Conservation (phyloP, 2,888 invertebrate genomes). For the Cheiracanthium punctorium region DNA sequence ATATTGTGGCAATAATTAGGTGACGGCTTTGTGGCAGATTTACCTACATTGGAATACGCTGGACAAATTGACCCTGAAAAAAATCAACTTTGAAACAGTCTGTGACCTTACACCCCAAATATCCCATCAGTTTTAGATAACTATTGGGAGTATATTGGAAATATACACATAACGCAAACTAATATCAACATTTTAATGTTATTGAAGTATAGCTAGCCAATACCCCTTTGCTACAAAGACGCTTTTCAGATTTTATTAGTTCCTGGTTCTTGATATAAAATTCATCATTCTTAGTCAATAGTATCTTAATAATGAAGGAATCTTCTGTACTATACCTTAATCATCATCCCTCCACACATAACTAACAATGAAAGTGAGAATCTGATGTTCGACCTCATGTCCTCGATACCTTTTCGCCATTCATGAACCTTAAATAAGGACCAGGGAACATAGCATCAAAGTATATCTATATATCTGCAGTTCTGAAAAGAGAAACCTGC, state of each 20-base stretch:
- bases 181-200: background rate
- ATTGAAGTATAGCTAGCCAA: background rate
- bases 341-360: background rate
- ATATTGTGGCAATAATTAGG: too few relatives aligned
- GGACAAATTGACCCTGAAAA: too few relatives aligned
- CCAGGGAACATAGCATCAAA: constrained; percentile 20
- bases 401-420: background rate
- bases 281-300: background rate
- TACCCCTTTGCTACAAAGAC: background rate
- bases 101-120: too few relatives aligned
- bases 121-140: too few relatives aligned
- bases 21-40: too few relatives aligned
- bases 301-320: background rate
- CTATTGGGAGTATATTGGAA: too few relatives aligned
- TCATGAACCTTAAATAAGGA: background rate
- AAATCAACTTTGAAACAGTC: too few relatives aligned
- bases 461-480: background rate
- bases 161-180: background rate
- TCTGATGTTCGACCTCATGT: background rate
- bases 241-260: background rate
- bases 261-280: background rate
- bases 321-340: background rate
- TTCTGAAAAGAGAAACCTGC: background rate
- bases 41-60: too few relatives aligned
- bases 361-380: background rate